These are phyloP conservation scores for Neomorphus geoffroyi DNA, from an alignment of 2,797 vertebrate species.

Conservation along the genomic window DNA sequence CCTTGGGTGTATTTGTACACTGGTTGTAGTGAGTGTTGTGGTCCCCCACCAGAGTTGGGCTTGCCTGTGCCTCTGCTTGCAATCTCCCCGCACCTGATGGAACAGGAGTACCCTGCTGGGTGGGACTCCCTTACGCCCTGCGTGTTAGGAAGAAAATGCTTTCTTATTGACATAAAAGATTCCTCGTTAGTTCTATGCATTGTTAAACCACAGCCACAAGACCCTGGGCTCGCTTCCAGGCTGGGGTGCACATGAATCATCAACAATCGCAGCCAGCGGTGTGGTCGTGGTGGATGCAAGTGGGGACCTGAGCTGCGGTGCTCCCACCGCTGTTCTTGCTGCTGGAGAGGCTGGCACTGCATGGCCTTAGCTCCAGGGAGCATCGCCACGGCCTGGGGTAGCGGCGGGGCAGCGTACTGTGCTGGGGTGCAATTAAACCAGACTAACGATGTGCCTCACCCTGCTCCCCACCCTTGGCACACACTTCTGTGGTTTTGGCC, in stretches of 20 bases:
- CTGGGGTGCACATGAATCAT: accelerated
- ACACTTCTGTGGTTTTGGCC: accelerated
- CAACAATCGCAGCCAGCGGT: accelerated
- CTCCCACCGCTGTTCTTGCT: accelerated
- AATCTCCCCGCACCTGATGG: neutral
- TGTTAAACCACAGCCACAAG: neutral
- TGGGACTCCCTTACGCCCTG: neutral
- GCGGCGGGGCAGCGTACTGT: accelerated
- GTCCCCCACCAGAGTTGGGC: neutral
- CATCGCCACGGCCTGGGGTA: neutral
- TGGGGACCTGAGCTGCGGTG: accelerated
- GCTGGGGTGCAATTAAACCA: neutral
- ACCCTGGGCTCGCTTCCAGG: neutral
- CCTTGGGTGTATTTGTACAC: neutral
- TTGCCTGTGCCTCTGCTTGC: neutral
- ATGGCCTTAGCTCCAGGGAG: accelerated
- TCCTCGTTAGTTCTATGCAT: neutral
- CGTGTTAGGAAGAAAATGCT: neutral
- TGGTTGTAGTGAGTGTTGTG: neutral
- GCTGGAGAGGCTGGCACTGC: neutral
- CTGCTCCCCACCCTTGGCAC: neutral
- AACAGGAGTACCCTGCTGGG: neutral
- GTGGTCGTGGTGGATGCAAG: accelerated
- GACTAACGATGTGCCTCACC: neutral
- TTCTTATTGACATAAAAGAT: neutral